Base-by-base conservation (phyloP, 2,113 vertebrate species). In the Leuciscus idus region DNA sequence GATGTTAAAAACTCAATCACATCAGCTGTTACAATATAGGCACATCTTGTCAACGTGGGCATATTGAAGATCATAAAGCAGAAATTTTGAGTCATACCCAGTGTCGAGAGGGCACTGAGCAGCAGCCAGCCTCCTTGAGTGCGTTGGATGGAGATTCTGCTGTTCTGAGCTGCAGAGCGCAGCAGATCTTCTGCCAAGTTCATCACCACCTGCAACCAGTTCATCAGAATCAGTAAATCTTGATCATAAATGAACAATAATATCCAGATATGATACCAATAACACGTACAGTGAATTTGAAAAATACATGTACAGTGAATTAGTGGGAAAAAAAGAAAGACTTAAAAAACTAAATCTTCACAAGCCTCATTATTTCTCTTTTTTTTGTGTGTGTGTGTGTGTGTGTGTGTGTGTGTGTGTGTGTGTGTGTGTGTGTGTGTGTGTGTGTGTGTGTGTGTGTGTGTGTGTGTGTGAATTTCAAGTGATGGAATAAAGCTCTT, bases 51-150 rank as follows among this genome's bases (percentile, higher is more conserved):
- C 17, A 15, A 59, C 64, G 72, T 28, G 33, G n/a, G 3, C 13
- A 52, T 33, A 21, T 0, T 77, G 26, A 76, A 76, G 6, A 19
- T 66, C 28, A 30, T 17, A 33, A 33, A 36, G 36, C 3, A 21
- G 15, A 7, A 7, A 30, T 13, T n/a, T 33, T 64, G 26, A 33
- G 52, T 55, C 23, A 26, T 95, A 98, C 98, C 98, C 87, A 98
- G 90, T 0, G 96, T 97, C 94, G 96, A 95, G 86, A 99, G 93
- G 4, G 97, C 94, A 68, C 95, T 94, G 85, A 99, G 90, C 87
- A 99, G 91, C 46, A 98, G 93, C 97, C 97, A 99, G 81, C 97
- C 97, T 70, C 96, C 96, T 89, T 97, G 97, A 15, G 94, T 96
- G 86, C 97, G 94, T 87, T 97, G 97, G 82, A 96, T 84, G 21